Percentiles rank a stretch among this genome's conserved stretches.
phyloP scores from a whole-genome alignment of 2,888 invertebrate genomes.

The Dynastes grantii region DNA sequence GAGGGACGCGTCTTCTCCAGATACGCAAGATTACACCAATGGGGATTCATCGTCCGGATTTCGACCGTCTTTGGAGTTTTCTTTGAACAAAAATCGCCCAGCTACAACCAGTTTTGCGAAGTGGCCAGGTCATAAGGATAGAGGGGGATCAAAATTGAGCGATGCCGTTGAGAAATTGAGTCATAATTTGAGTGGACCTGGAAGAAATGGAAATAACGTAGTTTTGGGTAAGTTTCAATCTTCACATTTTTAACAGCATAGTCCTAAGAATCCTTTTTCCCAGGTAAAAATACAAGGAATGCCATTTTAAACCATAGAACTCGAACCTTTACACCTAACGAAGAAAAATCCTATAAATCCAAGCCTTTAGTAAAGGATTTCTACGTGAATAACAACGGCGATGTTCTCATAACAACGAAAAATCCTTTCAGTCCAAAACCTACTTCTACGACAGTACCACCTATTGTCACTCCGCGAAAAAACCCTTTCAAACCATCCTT shows the following conservation, averaged over 20 bases:
- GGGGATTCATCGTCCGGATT: constrained; percentile 59
- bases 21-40: constrained; percentile 52
- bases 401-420: constrained; percentile 63
- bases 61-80: constrained; percentile 70
- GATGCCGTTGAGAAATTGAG: constrained; percentile 10
- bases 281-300: constrained; percentile 44
- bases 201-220: constrained; percentile 29
- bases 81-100: constrained; percentile 50
- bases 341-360: constrained; percentile 58
- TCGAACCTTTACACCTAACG: constrained; percentile 65
- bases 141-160: neutral
- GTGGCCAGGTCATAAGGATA: constrained; percentile 27
- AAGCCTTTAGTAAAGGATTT: constrained; percentile 64
- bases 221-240: constrained; percentile 18
- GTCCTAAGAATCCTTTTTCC: neutral
- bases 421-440: constrained; percentile 61
- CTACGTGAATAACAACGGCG: constrained; percentile 66
- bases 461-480: constrained; percentile 61
- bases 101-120: constrained; percentile 13
- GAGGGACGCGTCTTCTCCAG: constrained; percentile 73
- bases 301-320: constrained; percentile 65
- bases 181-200: constrained; percentile 31
- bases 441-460: constrained; percentile 59
- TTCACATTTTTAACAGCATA: no score
- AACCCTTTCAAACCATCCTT: constrained; percentile 62